phyloP scores from a whole-genome alignment of 1,140 invertebrate genomes.

The Bombus waltoni region DNA sequence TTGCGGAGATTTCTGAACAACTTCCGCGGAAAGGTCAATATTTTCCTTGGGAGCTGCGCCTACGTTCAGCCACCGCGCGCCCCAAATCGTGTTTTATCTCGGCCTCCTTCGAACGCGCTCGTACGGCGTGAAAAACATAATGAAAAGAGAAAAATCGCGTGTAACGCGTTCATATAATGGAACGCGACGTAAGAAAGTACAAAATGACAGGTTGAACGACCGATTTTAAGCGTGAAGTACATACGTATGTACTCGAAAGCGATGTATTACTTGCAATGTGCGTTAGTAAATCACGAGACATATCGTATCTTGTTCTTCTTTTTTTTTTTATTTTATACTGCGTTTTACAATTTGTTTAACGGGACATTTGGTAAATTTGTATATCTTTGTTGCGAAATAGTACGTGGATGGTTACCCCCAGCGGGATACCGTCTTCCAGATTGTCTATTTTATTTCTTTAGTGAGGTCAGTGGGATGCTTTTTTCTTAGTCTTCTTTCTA shows the following conservation, averaged over 20 bases:
- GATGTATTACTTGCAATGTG: neutral
- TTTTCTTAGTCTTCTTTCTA: no score
- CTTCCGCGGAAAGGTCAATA: slow-evolving; percentile 64
- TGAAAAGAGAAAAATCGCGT: slow-evolving; percentile 59
- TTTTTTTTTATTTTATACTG: no score
- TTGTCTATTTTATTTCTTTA: no score
- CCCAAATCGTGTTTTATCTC: slow-evolving; percentile 65
- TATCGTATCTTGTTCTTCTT: neutral
- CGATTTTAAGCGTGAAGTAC: neutral
- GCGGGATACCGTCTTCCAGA: no score
- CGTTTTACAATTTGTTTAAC: no score
- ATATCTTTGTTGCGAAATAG: no score
- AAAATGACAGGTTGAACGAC: neutral
- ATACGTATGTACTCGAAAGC: neutral
- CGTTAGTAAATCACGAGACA: neutral
- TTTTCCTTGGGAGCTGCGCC: slow-evolving; percentile 62
- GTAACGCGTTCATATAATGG: neutral
- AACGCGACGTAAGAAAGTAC: neutral
- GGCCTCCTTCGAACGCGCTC: slow-evolving; percentile 39
- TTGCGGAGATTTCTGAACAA: slow-evolving; percentile 63
- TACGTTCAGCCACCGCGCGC: slow-evolving; percentile 51
- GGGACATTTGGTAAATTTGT: no score
- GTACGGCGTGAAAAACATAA: slow-evolving; percentile 61
- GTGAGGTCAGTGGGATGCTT: no score
- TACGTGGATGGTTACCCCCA: no score